These are phyloP conservation scores for Muscicapa adusta DNA, from an alignment of 2,113 vertebrate genomes.

Conservation along the genomic window DNA sequence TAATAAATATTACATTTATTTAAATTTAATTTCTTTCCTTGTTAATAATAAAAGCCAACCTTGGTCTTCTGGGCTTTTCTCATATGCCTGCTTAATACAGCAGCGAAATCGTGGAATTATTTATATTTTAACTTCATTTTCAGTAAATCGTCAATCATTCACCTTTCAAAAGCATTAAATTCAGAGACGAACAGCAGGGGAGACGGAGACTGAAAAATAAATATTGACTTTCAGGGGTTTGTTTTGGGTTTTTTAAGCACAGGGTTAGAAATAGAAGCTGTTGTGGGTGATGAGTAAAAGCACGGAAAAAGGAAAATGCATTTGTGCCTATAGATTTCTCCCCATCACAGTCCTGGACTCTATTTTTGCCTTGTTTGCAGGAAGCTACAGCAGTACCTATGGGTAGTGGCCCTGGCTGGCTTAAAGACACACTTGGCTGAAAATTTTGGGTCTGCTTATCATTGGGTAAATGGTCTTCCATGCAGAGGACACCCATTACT, in stretches of 20 bases:
- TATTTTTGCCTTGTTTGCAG: background rate
- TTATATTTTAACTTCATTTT: constrained; percentile 56
- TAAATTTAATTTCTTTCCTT: constrained; percentile 70
- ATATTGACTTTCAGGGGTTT: constrained; percentile 50
- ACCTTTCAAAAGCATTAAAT: constrained; percentile 54
- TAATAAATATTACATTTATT: constrained; percentile 73
- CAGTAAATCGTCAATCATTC: constrained; percentile 54
- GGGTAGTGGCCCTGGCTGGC: background rate
- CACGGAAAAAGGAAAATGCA: background rate
- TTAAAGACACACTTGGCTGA: background rate
- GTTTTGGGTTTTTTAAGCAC: constrained; percentile 22
- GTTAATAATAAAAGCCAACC: constrained; percentile 69
- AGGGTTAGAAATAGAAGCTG: background rate
- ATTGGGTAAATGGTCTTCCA: background rate
- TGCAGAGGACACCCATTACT: background rate
- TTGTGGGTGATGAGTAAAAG: background rate
- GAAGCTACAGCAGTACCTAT: background rate
- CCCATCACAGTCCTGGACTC: background rate
- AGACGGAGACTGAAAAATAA: constrained; percentile 42
- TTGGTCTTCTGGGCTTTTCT: constrained; percentile 58
- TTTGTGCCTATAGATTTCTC: background rate
- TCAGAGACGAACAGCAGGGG: constrained; percentile 20
- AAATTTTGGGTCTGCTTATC: background rate
- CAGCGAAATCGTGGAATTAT: constrained; percentile 33
- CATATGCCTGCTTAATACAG: constrained; percentile 43